These are phyloP conservation scores for Solen grandis DNA, from an alignment of 1,140 invertebrate genomes.

Conservation along the genomic window DNA sequence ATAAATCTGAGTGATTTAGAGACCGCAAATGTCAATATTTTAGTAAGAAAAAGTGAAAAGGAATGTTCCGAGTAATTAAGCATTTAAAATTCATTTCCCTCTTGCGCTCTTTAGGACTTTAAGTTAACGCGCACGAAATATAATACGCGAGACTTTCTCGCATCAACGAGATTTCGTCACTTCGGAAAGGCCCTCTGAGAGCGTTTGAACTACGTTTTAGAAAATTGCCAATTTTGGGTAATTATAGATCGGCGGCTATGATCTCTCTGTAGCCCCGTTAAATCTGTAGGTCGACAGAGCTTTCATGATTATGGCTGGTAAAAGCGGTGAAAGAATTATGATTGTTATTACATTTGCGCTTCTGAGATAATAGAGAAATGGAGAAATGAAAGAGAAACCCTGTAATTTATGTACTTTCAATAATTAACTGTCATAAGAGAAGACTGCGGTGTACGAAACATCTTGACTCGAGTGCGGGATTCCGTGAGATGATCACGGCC, in stretches of 20 bases:
- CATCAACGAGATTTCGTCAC: constrained; percentile 26
- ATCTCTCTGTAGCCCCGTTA: constrained; percentile 45
- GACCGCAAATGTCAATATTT: constrained; percentile 13
- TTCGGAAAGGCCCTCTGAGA: constrained; percentile 13
- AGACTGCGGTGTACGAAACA: too few species aligned
- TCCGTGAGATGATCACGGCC: too few species aligned
- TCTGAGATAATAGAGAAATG: neutral
- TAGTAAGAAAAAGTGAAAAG: constrained; percentile 28
- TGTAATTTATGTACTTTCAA: neutral
- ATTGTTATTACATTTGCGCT: constrained; percentile 28
- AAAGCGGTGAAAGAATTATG: constrained; percentile 8
- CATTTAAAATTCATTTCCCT: constrained; percentile 45
- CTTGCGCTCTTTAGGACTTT: constrained; percentile 23
- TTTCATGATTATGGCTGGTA: neutral
- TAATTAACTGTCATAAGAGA: constrained; percentile 47
- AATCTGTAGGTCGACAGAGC: constrained; percentile 27
- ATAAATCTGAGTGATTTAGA: constrained; percentile 27
- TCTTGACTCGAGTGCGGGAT: too few species aligned
- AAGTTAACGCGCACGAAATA: constrained; percentile 33
- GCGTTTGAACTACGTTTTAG: constrained; percentile 37
- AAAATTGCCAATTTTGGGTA: constrained; percentile 52
- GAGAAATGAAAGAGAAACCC: neutral
- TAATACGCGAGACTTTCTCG: constrained; percentile 42
- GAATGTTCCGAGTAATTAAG: constrained; percentile 52
- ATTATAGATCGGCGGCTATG: constrained; percentile 48